Conservation (phyloP, 2,797 vertebrate species). For the Fistularia commersonii region DNA sequence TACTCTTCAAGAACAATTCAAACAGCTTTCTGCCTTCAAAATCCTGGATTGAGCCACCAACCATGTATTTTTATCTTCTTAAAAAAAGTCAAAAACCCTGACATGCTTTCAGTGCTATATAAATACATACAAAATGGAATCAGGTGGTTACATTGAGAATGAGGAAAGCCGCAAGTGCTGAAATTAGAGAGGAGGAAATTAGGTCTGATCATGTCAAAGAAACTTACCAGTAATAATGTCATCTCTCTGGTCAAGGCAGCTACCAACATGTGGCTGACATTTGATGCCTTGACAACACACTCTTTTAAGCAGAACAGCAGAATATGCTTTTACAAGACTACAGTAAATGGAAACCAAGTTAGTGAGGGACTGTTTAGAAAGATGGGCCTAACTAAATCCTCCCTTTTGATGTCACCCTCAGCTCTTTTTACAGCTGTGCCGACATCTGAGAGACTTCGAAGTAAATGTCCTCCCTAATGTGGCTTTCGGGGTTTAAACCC, state of each 20-base stretch:
- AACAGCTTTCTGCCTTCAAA: too few relatives aligned
- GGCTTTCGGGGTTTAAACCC: constrained; percentile 64
- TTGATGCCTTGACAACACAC: constrained; percentile 78
- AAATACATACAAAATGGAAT: constrained; percentile 6
- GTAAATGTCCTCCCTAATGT: constrained; percentile 58
- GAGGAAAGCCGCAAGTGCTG: constrained; percentile 22
- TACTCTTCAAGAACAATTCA: too few relatives aligned
- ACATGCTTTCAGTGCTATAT: neutral
- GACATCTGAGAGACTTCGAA: constrained; percentile 45
- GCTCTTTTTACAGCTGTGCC: constrained; percentile 44
- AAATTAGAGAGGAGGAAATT: constrained; percentile 33
- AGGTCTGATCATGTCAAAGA: constrained; percentile 40
- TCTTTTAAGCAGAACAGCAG: constrained; percentile 11
- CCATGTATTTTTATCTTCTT: too few relatives aligned
- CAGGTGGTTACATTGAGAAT: constrained; percentile 13
- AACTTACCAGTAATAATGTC: constrained; percentile 87
- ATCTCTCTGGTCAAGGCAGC: constrained; percentile 91
- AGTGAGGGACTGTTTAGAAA: constrained; percentile 14
- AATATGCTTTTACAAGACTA: constrained; percentile 21
- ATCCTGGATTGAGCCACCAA: too few relatives aligned
- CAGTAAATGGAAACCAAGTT: constrained; percentile 11
- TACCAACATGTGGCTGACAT: constrained; percentile 85
- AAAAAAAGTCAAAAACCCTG: neutral
- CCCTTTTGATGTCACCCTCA: constrained; percentile 30
- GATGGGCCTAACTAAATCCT: constrained; percentile 19